Percentiles rank a stretch among this genome's conserved stretches.
phyloP scores from a whole-genome alignment of 1,140 invertebrate species.

The Drosophila kurseongensis region DNA sequence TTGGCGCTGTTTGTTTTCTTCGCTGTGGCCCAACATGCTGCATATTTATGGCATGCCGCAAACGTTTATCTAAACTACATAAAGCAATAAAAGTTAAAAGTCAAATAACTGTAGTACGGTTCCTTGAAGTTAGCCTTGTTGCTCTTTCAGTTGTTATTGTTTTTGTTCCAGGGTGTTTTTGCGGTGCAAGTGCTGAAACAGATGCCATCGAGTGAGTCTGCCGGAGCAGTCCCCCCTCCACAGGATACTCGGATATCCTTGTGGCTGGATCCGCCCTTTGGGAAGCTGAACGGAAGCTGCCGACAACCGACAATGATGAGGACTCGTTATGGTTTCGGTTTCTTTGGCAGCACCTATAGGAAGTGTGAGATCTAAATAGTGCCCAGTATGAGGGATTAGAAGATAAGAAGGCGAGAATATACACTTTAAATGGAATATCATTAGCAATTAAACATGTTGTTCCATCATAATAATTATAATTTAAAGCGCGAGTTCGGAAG shows the following conservation, averaged over 20 bases:
- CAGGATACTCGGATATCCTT: slow-evolving; percentile 23
- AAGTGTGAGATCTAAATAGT: slow-evolving; percentile 27
- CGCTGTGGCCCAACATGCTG: slow-evolving; percentile 42
- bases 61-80: slow-evolving; percentile 83
- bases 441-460: neutral
- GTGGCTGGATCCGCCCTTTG: slow-evolving; percentile 42
- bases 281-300: slow-evolving; percentile 27
- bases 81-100: slow-evolving; percentile 83
- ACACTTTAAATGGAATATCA: neutral
- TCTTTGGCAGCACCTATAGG: slow-evolving; percentile 4
- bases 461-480: neutral
- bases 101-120: slow-evolving; percentile 72
- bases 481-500: neutral
- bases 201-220: slow-evolving; percentile 33
- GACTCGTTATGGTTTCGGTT: slow-evolving; percentile 35
- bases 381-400: neutral
- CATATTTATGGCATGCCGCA: slow-evolving; percentile 82
- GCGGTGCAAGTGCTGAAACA: slow-evolving; percentile 40
- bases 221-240: neutral
- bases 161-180: slow-evolving; percentile 46
- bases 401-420: neutral
- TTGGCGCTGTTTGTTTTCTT: slow-evolving; percentile 31
- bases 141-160: slow-evolving; percentile 42
- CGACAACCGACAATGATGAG: slow-evolving; percentile 51
- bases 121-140: slow-evolving; percentile 54